Base-by-base conservation (phyloP, 2,888 invertebrate species). In the Drosophila koepferae region DNA sequence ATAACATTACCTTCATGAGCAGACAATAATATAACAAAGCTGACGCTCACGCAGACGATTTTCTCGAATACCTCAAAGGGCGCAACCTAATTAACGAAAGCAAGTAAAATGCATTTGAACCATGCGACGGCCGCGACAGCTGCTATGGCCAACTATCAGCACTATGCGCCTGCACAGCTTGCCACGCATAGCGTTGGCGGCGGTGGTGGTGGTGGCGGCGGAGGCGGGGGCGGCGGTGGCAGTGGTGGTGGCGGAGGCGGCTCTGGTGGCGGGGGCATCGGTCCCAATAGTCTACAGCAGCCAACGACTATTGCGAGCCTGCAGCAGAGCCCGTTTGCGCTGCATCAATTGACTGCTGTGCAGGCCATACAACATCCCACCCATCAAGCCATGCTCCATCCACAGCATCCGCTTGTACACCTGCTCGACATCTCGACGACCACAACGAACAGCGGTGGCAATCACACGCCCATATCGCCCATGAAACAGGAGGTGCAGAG, bases 361-460 rank as follows among this genome's bases (percentile, higher is more conserved):
- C 91, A 91, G 83, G 91, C 91, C 67, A 91, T 91, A 63, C 91
- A 91, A 67, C 91, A 91, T 82, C 91, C 91, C 72, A 92, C 92
- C 67, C 91, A 91, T 68, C 91, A 91, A 73, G 92, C 91, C 16
- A 91, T 91, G 91, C 71, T 91, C 66, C 91, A 91, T 81, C 92
- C 91, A 64, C 91, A 91, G 72, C 91, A 91, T 73, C 91, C 91
- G 55, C 77, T 91, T 70, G 91, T 91, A 55, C 91, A 91, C 75
- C 81, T 91, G 75, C 81, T 91, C 28, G 91, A 91, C 72, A 91
- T 91, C 31, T 91, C 91, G 56, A 90, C 91, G 61, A 91, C 91
- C 28, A 82, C 90, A 49, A 77, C 89, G 46, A 84, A 91, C 38
- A 92, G 89, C 61, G 86, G 87, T n/a, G 86, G 90, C 51, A 89